Percentiles rank a stretch among this genome's conserved stretches.
These are phyloP conservation scores for Anguilla rostrata DNA, from an alignment of 2,113 vertebrate genomes.

Conservation along the genomic window DNA sequence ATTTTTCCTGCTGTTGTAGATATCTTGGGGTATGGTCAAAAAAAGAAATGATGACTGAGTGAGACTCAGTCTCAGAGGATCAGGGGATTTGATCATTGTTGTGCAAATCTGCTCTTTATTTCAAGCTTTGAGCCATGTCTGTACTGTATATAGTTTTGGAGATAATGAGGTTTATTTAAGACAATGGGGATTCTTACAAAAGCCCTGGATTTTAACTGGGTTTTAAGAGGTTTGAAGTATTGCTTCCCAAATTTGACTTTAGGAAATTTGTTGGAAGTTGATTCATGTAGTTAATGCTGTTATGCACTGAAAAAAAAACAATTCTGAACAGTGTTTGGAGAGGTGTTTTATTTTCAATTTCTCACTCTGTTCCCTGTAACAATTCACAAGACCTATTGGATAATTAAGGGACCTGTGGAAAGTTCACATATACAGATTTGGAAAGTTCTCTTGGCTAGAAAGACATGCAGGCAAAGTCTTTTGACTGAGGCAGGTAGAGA, in stretches of 20 bases:
- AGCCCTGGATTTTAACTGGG: no score
- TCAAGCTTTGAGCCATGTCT: no score
- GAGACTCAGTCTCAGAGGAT: no score
- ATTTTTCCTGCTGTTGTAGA: no score
- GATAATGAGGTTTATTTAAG: no score
- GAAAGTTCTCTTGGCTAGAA: neutral
- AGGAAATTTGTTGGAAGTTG: neutral
- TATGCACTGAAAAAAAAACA: neutral
- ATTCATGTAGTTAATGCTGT: neutral
- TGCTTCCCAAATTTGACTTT: neutral
- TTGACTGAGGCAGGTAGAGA: neutral
- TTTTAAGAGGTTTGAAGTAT: neutral
- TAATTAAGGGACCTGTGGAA: neutral
- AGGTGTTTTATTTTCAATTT: neutral
- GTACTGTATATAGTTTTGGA: no score
- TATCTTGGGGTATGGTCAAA: no score
- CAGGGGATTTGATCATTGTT: no score
- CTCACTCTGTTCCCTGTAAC: neutral
- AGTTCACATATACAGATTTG: neutral
- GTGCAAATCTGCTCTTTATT: no score
- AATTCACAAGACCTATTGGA: neutral
- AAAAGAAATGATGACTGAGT: no score
- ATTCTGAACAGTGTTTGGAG: neutral
- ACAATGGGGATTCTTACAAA: no score
- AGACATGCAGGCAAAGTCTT: neutral